These are phyloP conservation scores for Amblyopsis hoosieri DNA, from an alignment of 2,797 vertebrate species.

Conservation along the genomic window DNA sequence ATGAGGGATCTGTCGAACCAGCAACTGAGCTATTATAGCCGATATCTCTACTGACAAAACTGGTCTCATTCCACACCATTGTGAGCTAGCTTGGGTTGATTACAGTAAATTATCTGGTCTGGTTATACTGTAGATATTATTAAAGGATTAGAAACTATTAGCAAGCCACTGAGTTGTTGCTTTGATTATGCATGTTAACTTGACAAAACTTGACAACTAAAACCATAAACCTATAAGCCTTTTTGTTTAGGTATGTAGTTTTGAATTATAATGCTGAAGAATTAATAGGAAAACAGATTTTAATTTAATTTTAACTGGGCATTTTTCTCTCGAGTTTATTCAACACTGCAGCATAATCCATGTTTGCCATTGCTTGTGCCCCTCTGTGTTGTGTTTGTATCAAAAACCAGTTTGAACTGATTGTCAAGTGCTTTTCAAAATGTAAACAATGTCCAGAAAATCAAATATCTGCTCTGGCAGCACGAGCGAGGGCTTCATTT, in stretches of 20 bases:
- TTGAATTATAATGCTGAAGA: conserved; percentile 12
- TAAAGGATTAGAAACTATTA: no score
- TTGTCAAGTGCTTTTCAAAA: conserved; percentile 48
- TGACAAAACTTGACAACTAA: no score
- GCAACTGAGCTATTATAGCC: conserved; percentile 13
- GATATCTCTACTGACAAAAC: no score
- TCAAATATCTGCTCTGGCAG: conserved; percentile 69
- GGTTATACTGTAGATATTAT: no score
- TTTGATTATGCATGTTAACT: no score
- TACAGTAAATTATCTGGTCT: no score
- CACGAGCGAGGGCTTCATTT: conserved; percentile 53
- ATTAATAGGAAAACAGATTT: neutral
- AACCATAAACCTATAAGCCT: conserved; percentile 31
- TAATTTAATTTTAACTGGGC: no score
- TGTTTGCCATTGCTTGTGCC: conserved; percentile 50
- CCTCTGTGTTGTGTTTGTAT: conserved; percentile 56
- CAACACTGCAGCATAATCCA: conserved; percentile 60
- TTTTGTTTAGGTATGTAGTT: conserved; percentile 13
- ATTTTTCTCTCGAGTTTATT: conserved; percentile 49
- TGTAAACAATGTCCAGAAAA: conserved; percentile 69
- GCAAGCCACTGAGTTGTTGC: no score
- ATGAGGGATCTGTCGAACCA: conserved; percentile 70
- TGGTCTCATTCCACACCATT: no score
- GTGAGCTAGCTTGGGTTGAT: no score
- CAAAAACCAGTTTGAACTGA: conserved; percentile 60